Percentiles rank a stretch among this genome's conserved stretches.
phyloP scores from a whole-genome alignment of 2,113 vertebrate species.

The Pluvialis apricaria region DNA sequence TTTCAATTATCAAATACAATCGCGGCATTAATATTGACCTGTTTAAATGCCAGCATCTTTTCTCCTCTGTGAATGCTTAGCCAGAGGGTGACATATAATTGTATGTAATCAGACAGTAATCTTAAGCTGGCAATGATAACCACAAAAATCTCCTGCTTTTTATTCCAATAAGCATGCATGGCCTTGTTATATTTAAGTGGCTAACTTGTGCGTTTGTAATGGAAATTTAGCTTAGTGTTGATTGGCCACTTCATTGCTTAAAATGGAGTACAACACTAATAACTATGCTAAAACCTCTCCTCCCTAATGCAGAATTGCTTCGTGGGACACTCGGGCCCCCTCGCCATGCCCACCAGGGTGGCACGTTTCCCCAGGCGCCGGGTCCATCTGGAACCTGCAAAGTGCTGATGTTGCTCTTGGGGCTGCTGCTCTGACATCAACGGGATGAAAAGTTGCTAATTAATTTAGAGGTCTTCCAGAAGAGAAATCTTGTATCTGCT shows the following conservation, averaged over 20 bases:
- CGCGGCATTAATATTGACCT: conserved; percentile 25
- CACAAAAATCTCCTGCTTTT: neutral
- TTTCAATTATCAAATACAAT: conserved; percentile 36
- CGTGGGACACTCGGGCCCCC: neutral
- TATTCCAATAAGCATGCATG: neutral
- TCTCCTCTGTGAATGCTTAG: neutral
- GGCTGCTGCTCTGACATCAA: neutral
- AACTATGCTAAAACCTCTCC: neutral
- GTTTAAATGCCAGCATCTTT: conserved; percentile 35
- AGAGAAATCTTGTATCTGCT: neutral
- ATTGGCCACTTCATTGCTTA: neutral
- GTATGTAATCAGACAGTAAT: conserved; percentile 21
- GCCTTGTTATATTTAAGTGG: neutral
- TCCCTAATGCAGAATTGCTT: neutral
- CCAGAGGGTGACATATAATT: conserved; percentile 20
- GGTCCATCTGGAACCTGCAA: conserved; percentile 5
- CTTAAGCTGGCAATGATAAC: neutral
- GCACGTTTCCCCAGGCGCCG: neutral
- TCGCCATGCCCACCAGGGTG: neutral
- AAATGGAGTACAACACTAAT: neutral
- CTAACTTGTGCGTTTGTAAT: neutral
- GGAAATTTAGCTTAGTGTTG: neutral
- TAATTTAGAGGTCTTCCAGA: neutral
- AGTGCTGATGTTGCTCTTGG: neutral
- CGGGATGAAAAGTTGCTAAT: neutral